Evolutionary conservation across 2,888 invertebrate genomes (phyloP), one percentile per base, ranked within the genome.

Genomic region (Argyra leucocephala): DNA sequence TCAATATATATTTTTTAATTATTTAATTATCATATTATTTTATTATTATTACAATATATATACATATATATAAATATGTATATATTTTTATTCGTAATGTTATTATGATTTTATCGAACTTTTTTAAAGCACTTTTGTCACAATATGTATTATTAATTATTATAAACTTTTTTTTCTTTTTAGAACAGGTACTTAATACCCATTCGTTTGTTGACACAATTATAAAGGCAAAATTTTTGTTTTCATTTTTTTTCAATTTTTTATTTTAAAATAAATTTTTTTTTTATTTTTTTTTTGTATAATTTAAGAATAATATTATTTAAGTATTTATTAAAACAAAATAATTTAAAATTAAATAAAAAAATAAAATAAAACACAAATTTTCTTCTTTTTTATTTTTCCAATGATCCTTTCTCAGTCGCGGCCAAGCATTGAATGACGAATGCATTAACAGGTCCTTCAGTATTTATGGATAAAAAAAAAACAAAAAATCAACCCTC

Each of bases 401-500:
- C 22, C 31, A 65, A 64, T 64, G 67, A 65, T 62, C 74, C 71
- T 74, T 72, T 73, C 76, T 74, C 74, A 74, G 73, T 75, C 74
- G 76, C 76, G 75, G 74, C 75, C 76, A 72, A 76, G 74, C 74
- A 78, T 74, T 76, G 78, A 79, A 79, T 79, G 78, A 78, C 77
- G 76, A 77, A 74, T 76, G 72, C 68, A 71, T 72, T 74, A 73
- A 73, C 74, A 73, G 73, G 73, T 71, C 74, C 66, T 71, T 74
- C 73, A 71, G 76, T 76, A 77, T 78, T 78, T 78, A 78, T 78
- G 75, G n/a, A 26, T 21, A 6, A 22, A 57, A 22, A 57, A 22
- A 6, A 57, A n/a, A n/a, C n/a, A n/a, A n/a, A n/a, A 57, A n/a
- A 21, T 31, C 10, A 57, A 57, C 7, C 18, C 57, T n/a, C n/a